These are phyloP conservation scores for Eospalax fontanierii DNA, from an alignment of 2,797 vertebrate species.

Conservation along the genomic window DNA sequence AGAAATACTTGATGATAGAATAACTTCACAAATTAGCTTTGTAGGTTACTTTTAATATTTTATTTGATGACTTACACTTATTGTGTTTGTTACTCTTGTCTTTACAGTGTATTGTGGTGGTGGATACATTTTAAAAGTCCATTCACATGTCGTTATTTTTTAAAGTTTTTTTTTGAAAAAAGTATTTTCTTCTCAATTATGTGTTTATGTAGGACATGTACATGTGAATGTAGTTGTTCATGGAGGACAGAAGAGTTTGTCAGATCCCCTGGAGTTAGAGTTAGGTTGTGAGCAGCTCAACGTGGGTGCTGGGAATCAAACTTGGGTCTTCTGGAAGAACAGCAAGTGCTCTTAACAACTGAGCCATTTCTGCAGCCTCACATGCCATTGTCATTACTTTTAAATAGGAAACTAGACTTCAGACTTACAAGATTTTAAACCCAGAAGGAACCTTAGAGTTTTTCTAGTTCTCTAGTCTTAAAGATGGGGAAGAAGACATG, in stretches of 20 bases:
- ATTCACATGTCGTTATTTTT: not conserved
- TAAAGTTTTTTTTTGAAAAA: not conserved
- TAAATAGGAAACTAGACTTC: constrained; percentile 54
- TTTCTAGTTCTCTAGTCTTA: constrained; percentile 41
- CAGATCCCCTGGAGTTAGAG: not conserved
- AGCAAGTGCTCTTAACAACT: not conserved
- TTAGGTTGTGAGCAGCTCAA: no score
- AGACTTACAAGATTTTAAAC: constrained; percentile 68
- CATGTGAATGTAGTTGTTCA: not conserved
- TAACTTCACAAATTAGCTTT: constrained; percentile 53
- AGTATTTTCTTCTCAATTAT: not conserved
- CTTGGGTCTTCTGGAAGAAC: not conserved
- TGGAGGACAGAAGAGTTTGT: not conserved
- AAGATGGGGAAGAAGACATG: constrained; percentile 30
- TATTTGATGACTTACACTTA: constrained; percentile 2
- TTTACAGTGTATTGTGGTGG: constrained; percentile 8
- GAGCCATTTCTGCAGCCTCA: not conserved
- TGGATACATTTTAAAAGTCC: not conserved
- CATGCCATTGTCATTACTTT: constrained; percentile 60
- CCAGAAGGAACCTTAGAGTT: constrained; percentile 20
- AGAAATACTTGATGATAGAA: constrained; percentile 57
- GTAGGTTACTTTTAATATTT: constrained; percentile 47
- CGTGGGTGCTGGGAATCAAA: not conserved
- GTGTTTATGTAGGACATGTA: no score
- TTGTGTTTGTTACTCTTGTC: constrained; percentile 19